A percentile compares a stretch with the other conserved stretches of the same genome.
phyloP scores from a whole-genome alignment of 1,140 invertebrate genomes.

The Aphelinus certus region DNA sequence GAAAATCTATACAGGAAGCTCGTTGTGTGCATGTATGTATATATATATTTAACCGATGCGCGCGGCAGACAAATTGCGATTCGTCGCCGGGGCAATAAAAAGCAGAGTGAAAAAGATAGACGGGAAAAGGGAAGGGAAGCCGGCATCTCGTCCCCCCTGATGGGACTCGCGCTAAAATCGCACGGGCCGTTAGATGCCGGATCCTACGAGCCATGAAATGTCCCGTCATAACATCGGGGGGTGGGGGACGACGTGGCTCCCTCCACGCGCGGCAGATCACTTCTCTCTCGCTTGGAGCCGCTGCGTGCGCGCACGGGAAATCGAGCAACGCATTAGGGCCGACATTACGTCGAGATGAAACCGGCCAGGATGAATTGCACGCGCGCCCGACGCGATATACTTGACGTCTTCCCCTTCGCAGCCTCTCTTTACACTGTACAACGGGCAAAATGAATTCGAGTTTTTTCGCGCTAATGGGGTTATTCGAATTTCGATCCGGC shows the following conservation, averaged over 20 bases:
- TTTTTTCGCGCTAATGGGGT: too few relatives aligned
- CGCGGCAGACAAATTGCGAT: conserved; percentile 21
- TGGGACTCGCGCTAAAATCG: conserved; percentile 53
- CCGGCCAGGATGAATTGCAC: conserved; percentile 8
- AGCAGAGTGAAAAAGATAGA: conserved; percentile 36
- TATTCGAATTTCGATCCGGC: too few relatives aligned
- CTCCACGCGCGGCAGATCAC: background rate
- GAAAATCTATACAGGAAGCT: too few relatives aligned
- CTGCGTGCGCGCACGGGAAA: background rate
- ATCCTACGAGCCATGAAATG: conserved; percentile 61
- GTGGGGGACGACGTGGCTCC: background rate
- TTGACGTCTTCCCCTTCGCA: background rate
- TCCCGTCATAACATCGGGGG: conserved; percentile 60
- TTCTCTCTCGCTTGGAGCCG: background rate
- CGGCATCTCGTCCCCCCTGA: conserved; percentile 29
- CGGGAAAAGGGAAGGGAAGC: conserved; percentile 40
- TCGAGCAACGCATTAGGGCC: conserved; percentile 5
- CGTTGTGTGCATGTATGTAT: too few relatives aligned
- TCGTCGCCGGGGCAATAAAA: conserved; percentile 25
- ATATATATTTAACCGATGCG: background rate
- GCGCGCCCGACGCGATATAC: background rate
- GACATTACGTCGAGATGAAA: background rate
- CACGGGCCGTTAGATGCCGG: conserved; percentile 59
- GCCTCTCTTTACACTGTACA: too few relatives aligned
- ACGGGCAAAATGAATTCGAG: too few relatives aligned